Evolutionary conservation across 2,113 vertebrate species (phyloP).

Genomic region (Pristiophorus japonicus): DNA sequence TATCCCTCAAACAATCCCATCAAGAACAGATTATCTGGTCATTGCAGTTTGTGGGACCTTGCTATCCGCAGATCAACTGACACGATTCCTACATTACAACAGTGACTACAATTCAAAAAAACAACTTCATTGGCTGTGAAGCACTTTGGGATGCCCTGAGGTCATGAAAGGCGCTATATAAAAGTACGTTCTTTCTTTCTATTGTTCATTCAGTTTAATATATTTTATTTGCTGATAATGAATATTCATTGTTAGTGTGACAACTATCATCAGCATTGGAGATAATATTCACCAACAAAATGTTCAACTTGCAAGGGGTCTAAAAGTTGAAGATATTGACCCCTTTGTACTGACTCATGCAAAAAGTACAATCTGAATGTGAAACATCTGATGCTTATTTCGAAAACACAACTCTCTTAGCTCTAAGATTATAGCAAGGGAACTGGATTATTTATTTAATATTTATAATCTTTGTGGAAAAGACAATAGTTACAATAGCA

Average conservation of each 20-base stretch:
- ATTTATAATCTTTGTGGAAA: not conserved
- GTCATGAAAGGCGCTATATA: not conserved
- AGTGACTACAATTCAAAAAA: not conserved
- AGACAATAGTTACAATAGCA: not conserved
- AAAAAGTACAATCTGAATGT: not conserved
- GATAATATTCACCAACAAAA: not conserved
- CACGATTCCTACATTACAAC: not conserved
- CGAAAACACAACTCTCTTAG: not conserved
- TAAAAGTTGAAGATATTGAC: not conserved
- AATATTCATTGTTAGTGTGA: not conserved
- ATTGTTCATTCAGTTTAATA: not conserved
- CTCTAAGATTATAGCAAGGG: not conserved
- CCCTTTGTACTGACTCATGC: not conserved
- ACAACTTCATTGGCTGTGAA: too few species aligned
- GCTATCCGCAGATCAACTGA: not conserved
- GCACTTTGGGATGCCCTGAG: too few species aligned
- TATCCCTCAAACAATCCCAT: not conserved
- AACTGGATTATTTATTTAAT: not conserved
- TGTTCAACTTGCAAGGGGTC: not conserved
- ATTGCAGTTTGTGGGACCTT: not conserved
- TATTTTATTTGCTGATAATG: not conserved
- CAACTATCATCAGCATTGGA: not conserved
- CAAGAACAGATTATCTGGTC: not conserved
- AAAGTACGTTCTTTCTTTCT: not conserved
- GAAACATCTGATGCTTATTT: not conserved